Base-by-base conservation (phyloP, 2,113 vertebrate genomes). In the Noctilio leporinus region DNA sequence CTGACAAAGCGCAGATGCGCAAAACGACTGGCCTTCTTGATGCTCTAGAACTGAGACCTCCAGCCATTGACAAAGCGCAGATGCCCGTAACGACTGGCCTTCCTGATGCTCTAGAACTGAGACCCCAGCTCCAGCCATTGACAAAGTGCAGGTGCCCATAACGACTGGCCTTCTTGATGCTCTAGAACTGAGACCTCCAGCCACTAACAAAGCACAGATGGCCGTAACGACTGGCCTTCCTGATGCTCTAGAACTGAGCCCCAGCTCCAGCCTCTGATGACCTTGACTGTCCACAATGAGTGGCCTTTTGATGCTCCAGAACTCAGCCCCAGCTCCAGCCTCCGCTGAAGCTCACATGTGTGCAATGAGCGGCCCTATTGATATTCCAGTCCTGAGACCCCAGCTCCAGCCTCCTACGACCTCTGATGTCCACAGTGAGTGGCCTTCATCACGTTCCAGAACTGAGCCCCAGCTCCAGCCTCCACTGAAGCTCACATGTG, bases 31-130 rank as follows among this genome's bases (percentile, higher is more conserved):
- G 11, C 3, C 45, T 4, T 1, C 24, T 53, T 26, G 38, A 75
- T 38, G 20, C 59, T 77, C 20, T 2, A n/a, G 77, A 90, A 35
- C 11, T 1, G 0, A 26, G 43, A 76, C 3, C 15, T 64, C 15
- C 28, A 40, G 26, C 7, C 1, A 38, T 7, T 0, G 0, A 2
- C 7, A 20, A 75, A 45, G 43, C 20, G 17, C 30, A n/a, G 15
- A 4, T 11, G 15, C 77, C 51, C 22, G 20, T 2, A 40, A 12
- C 11, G 15, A 65, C 14, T 4, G 10, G 10, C 22, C 22, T 5
- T 4, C 1, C 10, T 77, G 45, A 49, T 45, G n/a, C 11, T 47
- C 28, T 8, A 78, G 57, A 55, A 19, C 8, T 5, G 5, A 35
- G 4, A 72, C 12, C 2, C 14, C 3, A 22, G 4, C 0, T 35